phyloP scores from a whole-genome alignment of 1,140 invertebrate genomes.

The Aphidius ervi region DNA sequence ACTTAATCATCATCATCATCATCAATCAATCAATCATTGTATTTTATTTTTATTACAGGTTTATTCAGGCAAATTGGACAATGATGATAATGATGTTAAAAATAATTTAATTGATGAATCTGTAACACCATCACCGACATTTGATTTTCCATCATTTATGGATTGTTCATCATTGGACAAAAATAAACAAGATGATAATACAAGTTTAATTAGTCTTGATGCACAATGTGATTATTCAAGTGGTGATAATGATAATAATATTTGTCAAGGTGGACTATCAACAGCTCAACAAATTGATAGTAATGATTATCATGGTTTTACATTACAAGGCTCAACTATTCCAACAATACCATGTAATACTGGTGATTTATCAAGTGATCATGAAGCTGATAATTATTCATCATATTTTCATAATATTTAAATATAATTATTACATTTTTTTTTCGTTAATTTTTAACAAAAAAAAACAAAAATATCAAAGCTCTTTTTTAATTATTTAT shows the following conservation, averaged over 20 bases:
- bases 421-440: neutral
- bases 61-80: conserved; percentile 28
- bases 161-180: conserved; percentile 41
- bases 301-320: conserved; percentile 65
- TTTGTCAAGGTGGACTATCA: conserved; percentile 62
- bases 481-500: too few species aligned
- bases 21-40: neutral
- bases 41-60: conserved; percentile 27
- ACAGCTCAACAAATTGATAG: conserved; percentile 23
- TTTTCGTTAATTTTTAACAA: too few species aligned
- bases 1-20: conserved; percentile 7
- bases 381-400: conserved; percentile 35
- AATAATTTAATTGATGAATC: conserved; percentile 42
- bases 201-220: conserved; percentile 57
- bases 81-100: conserved; percentile 37
- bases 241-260: conserved; percentile 39
- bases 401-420: conserved; percentile 38
- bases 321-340: conserved; percentile 64
- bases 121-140: conserved; percentile 48
- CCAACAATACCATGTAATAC: conserved; percentile 71
- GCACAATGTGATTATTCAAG: conserved; percentile 45
- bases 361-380: conserved; percentile 53
- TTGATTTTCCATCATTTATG: conserved; percentile 48
- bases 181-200: conserved; percentile 44
- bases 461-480: too few species aligned